Evolutionary conservation across 2,888 invertebrate species (phyloP).

Genomic region (Aethes cnicana): DNA sequence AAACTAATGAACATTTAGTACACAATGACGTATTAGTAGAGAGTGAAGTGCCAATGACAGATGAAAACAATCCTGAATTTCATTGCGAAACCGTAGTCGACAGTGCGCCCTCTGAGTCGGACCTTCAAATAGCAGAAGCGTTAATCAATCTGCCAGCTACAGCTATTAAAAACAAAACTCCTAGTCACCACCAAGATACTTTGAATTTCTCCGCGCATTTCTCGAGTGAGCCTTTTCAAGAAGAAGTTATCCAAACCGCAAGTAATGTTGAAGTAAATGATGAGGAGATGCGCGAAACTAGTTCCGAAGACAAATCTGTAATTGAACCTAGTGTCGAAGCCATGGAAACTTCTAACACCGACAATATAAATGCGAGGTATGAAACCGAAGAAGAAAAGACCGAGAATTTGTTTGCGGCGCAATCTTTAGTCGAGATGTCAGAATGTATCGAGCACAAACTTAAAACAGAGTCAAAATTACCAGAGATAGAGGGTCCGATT

Average conservation of each 20-base stretch:
- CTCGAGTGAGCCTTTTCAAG: constrained; percentile 37
- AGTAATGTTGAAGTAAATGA: constrained; percentile 31
- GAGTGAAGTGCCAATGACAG: neutral
- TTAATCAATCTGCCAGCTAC: constrained; percentile 73
- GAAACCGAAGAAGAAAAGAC: constrained; percentile 75
- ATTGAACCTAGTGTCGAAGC: constrained; percentile 20
- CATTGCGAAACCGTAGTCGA: constrained; percentile 36
- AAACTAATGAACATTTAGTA: constrained; percentile 5
- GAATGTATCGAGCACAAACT: constrained; percentile 69
- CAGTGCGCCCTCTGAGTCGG: constrained; percentile 69
- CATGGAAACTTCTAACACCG: constrained; percentile 43
- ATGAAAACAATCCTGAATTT: constrained; percentile 32
- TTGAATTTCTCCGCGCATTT: constrained; percentile 34
- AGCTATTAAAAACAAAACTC: constrained; percentile 58
- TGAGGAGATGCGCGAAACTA: constrained; percentile 34
- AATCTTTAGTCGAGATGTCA: constrained; percentile 78
- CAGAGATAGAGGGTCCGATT: constrained; percentile 43
- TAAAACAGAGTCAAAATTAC: constrained; percentile 48
- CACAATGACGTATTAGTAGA: constrained; percentile 8
- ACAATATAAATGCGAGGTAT: constrained; percentile 55
- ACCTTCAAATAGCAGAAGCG: constrained; percentile 76
- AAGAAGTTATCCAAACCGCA: constrained; percentile 37
- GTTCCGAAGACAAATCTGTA: constrained; percentile 33
- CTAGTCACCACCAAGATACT: constrained; percentile 43
- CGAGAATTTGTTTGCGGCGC: constrained; percentile 76